Percentiles rank a stretch among this genome's conserved stretches.
These are phyloP conservation scores for Emys orbicularis DNA, from an alignment of 2,797 vertebrate species.

Conservation along the genomic window DNA sequence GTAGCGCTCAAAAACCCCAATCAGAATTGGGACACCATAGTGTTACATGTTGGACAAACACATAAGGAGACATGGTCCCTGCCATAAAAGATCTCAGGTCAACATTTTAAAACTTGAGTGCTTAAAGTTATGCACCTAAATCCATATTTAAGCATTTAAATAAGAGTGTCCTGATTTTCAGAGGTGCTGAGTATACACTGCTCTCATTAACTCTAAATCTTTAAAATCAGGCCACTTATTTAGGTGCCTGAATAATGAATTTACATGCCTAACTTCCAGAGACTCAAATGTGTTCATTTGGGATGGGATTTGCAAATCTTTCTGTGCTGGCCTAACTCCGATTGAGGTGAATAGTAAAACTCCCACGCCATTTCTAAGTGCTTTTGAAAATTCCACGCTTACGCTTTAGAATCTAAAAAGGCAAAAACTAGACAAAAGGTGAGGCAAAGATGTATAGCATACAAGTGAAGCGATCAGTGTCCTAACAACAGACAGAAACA, in stretches of 20 bases:
- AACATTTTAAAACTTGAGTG: neutral
- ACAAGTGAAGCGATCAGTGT: neutral
- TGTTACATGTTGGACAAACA: neutral
- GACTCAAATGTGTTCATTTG: neutral
- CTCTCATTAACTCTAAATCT: neutral
- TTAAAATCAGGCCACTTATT: fast-evolving
- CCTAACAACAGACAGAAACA: neutral
- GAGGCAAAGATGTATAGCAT: neutral
- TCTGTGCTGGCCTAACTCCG: neutral
- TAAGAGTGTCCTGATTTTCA: neutral
- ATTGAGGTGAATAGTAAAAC: neutral
- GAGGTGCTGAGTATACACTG: neutral
- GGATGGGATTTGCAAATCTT: neutral
- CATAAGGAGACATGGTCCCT: neutral
- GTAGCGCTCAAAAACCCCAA: neutral
- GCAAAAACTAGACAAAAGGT: neutral
- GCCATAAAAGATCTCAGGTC: neutral
- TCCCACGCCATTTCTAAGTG: neutral
- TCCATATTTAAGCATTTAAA: neutral
- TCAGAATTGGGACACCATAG: neutral
- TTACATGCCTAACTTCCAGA: neutral
- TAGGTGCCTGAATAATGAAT: neutral
- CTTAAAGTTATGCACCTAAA: neutral
- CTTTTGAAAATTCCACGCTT: neutral
- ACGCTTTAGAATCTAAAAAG: neutral